Evolutionary conservation across 2,113 vertebrate genomes (phyloP).

Genomic region (Corvus moneduloides): DNA sequence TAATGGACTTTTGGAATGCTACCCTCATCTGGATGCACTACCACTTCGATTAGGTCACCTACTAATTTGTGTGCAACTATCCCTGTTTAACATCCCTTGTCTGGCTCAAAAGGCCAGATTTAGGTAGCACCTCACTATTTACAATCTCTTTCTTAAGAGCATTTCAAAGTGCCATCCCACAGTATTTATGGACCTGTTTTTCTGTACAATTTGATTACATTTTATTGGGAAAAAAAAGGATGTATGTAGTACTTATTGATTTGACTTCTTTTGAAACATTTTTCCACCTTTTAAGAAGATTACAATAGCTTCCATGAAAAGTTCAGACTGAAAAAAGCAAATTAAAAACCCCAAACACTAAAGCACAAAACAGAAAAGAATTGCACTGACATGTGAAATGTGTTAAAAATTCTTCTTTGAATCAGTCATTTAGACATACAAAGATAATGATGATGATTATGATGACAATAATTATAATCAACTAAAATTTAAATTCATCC

Average conservation of each 20-base stretch:
- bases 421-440: conserved; percentile 63
- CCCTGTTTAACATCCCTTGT: background rate
- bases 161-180: background rate
- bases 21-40: background rate
- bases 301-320: conserved; percentile 52
- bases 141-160: background rate
- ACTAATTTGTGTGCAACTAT: background rate
- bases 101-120: background rate
- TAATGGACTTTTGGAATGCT: background rate
- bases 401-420: conserved; percentile 60
- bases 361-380: conserved; percentile 58
- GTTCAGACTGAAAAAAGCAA: conserved; percentile 63
- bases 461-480: conserved; percentile 72
- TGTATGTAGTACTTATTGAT: background rate
- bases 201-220: background rate
- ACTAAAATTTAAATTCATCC: conserved; percentile 66
- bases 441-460: conserved; percentile 71
- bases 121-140: background rate
- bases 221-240: background rate
- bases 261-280: conserved; percentile 40
- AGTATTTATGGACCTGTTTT: background rate
- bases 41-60: background rate
- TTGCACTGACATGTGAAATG: conserved; percentile 61
- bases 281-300: conserved; percentile 24
- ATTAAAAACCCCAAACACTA: conserved; percentile 33